These are phyloP conservation scores for Steinernema carpocapsae DNA, from an alignment of 2,888 invertebrate genomes.

Conservation along the genomic window DNA sequence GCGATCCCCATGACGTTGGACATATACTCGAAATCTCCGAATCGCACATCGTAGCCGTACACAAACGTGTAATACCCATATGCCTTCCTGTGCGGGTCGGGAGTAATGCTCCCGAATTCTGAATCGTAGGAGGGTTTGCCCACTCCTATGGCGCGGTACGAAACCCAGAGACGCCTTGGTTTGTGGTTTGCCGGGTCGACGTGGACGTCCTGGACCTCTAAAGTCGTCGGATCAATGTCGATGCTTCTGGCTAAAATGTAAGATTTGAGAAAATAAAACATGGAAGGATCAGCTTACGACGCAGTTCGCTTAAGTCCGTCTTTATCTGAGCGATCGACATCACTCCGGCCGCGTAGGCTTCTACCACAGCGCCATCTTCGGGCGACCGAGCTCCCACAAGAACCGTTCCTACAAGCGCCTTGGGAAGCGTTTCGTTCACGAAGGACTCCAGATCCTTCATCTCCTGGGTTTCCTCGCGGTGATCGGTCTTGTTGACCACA, in stretches of 20 bases:
- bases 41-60: conserved; percentile 13
- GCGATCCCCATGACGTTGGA: conserved; percentile 6
- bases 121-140: not conserved
- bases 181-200: not conserved
- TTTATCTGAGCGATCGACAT: not conserved
- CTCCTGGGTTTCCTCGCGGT: not conserved
- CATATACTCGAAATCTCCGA: not conserved
- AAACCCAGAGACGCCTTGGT: conserved; percentile 5
- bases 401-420: not conserved
- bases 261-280: not conserved
- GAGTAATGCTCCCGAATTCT: not conserved
- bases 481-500: not conserved
- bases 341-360: conserved; percentile 2
- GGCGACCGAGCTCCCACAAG: not conserved
- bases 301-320: not conserved
- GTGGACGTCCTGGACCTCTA: not conserved
- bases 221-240: not conserved
- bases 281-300: not conserved
- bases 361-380: not conserved
- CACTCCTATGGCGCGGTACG: not conserved
- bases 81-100: conserved; percentile 7
- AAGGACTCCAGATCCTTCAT: conserved; percentile 15
- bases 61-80: not conserved
- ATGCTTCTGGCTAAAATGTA: not conserved
- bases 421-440: not conserved